Base-by-base conservation (phyloP, 2,888 invertebrate species). In the Metallyticus violacea region DNA sequence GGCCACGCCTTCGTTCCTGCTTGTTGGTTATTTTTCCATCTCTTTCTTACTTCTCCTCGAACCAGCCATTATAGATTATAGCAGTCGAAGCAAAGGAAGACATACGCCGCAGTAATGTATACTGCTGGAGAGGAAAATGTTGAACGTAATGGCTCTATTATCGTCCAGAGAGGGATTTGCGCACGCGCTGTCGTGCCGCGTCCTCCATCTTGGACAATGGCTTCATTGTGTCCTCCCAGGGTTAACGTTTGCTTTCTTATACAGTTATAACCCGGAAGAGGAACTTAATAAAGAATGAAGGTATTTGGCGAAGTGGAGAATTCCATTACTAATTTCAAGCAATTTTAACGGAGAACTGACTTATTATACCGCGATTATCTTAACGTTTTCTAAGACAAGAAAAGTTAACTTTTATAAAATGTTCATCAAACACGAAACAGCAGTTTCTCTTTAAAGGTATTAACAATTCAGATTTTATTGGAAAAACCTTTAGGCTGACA, bases 141-240 rank as follows among this genome's bases (percentile, higher is more conserved):
- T 30, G 26, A 81, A 81, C 28, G 76, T 82, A 76, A 82, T 82
- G 82, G 27, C 82, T 82, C 82, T 82, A 82, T 82, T 82, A 82
- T 40, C 76, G 22, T 26, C 30, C 25, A n/a, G 25, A 80, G 40
- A 25, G n/a, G 29, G 15, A 7, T 9, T 26, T 82, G 82, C 82
- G 76, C 82, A 82, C 29, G 82, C 76, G 76, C 82, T 62, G 40
- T 62, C 40, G 40, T 62, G 40, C 40, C 40, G 3, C 2, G 15
- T 62, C 40, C 40, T 62, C 40, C 40, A 62, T 62, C 40, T 62
- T 62, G 40, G 40, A 62, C 40, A 62, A 62, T 62, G 15, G 15
- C 40, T 62, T 62, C 40, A 62, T 62, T 62, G 40, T 62, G 40
- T 62, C 40, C 40, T 62, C 40, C 22, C 15, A 15, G 22, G n/a